These are phyloP conservation scores for Platynereis dumerilii DNA, from an alignment of 2,888 invertebrate species.

Conservation along the genomic window DNA sequence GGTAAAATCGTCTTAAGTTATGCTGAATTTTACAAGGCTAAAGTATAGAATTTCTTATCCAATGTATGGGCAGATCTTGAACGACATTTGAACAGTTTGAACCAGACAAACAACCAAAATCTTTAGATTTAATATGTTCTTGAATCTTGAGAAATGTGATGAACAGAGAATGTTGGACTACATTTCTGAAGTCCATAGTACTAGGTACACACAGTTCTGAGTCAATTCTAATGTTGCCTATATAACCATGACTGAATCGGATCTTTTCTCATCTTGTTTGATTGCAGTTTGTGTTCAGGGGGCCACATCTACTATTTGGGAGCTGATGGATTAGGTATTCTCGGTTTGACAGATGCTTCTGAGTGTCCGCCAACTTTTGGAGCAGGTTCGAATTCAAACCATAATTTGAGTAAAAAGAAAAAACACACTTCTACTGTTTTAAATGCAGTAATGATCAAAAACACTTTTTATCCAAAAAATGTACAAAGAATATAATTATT, in stretches of 20 bases:
- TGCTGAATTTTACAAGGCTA: not conserved
- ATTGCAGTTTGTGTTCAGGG: slow-evolving; percentile 26
- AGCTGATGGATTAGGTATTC: slow-evolving; percentile 46
- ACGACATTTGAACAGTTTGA: not conserved
- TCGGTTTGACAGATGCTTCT: slow-evolving; percentile 60
- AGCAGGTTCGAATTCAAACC: slow-evolving; percentile 41
- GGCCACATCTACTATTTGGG: slow-evolving; percentile 54
- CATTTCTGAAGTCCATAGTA: not conserved
- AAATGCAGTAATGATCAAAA: too few relatives aligned
- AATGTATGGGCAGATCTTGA: not conserved
- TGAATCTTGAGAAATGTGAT: not conserved
- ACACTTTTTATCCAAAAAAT: too few relatives aligned
- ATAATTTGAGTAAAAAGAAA: too few relatives aligned
- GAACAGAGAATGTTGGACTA: not conserved
- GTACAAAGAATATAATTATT: too few relatives aligned
- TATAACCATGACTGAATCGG: too few relatives aligned
- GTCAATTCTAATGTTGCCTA: too few relatives aligned
- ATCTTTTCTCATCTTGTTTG: too few relatives aligned
- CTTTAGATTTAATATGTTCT: not conserved
- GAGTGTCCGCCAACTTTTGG: slow-evolving; percentile 62
- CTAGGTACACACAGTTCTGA: too few relatives aligned
- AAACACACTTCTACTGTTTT: too few relatives aligned
- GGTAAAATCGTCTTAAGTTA: not conserved
- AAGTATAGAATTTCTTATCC: not conserved
- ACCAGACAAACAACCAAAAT: not conserved